Percentiles rank a stretch among this genome's conserved stretches.
phyloP scores from a whole-genome alignment of 2,888 invertebrate species.

The Drosophila paranaensis region DNA sequence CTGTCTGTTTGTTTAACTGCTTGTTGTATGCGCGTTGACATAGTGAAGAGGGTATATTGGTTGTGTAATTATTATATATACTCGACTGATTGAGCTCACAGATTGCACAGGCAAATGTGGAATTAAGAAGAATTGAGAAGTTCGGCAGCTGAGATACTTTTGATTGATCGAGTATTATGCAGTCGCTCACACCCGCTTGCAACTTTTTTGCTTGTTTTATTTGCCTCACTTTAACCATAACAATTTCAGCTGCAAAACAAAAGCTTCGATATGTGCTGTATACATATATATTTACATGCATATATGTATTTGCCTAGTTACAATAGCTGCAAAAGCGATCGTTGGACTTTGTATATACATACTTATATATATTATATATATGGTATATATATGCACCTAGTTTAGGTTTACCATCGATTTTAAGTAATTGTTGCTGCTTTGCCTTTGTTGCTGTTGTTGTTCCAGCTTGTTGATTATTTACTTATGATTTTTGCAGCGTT shows the following conservation, averaged over 20 bases:
- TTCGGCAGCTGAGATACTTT: no score
- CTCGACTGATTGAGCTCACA: no score
- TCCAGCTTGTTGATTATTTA: conserved; percentile 13
- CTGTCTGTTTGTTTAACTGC: neutral
- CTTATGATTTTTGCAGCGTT: conserved; percentile 17
- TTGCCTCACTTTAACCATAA: neutral
- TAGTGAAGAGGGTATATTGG: neutral
- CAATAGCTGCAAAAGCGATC: conserved; percentile 13
- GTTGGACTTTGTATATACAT: conserved; percentile 19
- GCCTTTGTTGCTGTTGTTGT: neutral
- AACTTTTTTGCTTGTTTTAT: neutral
- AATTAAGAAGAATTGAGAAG: no score
- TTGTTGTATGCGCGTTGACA: neutral
- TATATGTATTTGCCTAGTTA: conserved; percentile 5
- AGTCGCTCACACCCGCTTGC: neutral
- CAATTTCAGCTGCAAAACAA: conserved; percentile 13
- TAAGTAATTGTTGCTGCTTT: neutral
- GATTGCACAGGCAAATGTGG: no score
- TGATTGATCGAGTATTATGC: neutral
- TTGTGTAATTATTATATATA: neutral
- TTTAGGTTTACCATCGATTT: neutral
- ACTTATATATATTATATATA: neutral
- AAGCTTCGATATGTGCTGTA: conserved; percentile 2
- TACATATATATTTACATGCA: no score
- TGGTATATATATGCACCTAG: neutral